phyloP scores from a whole-genome alignment of 2,797 vertebrate genomes.

The Notoglanidium macrostoma region DNA sequence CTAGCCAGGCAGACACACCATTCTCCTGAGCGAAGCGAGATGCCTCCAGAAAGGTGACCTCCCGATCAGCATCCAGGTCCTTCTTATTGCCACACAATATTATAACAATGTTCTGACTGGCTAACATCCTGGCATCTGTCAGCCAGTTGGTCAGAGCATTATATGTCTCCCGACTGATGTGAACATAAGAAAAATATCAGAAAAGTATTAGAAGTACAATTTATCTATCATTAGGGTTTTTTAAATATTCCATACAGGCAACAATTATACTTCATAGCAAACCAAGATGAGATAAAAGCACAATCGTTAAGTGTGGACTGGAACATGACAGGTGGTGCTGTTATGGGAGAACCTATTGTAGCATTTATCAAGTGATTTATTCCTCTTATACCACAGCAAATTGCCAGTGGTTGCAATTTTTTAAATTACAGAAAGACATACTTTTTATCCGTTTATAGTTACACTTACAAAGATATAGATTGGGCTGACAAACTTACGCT shows the following conservation, averaged over 20 bases:
- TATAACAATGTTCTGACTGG: constrained; percentile 93
- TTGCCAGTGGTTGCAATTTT: not conserved
- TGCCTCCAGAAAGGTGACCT: constrained; percentile 92
- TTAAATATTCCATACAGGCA: not conserved
- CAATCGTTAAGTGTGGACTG: not conserved
- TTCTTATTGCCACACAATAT: constrained; percentile 95
- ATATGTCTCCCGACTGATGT: constrained; percentile 88
- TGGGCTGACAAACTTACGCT: not conserved
- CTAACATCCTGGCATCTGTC: constrained; percentile 89
- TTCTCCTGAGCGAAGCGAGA: constrained; percentile 94
- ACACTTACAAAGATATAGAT: not conserved
- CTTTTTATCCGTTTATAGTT: not conserved
- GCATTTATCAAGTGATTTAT: not conserved
- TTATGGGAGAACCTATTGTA: not conserved
- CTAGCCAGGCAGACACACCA: constrained; percentile 67
- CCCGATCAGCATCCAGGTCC: constrained; percentile 88
- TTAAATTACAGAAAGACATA: not conserved
- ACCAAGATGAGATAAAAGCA: not conserved
- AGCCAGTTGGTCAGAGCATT: constrained; percentile 92
- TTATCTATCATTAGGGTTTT: not conserved
- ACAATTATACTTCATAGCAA: not conserved
- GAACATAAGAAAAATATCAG: constrained; percentile 29
- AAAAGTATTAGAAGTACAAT: not conserved
- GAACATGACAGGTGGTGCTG: not conserved
- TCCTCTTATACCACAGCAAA: not conserved